phyloP scores from a whole-genome alignment of 2,888 invertebrate species.

The Drosophila rellima region DNA sequence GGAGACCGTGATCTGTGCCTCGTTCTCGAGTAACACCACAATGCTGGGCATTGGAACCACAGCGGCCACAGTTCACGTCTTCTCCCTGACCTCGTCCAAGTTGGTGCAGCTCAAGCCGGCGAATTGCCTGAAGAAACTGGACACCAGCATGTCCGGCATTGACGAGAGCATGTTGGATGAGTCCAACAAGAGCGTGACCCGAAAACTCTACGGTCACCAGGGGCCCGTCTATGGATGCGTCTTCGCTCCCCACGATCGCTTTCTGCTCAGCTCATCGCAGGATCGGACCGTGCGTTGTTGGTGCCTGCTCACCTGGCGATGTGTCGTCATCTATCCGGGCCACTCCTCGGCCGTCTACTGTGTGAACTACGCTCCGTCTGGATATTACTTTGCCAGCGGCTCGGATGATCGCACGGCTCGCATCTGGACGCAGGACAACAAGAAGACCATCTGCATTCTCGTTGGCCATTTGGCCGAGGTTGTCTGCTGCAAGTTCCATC shows the following conservation, averaged over 20 bases:
- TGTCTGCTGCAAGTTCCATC: conserved; percentile 58
- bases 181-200: conserved; percentile 6
- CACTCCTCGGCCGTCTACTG: conserved; percentile 48
- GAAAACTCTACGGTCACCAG: conserved; percentile 55
- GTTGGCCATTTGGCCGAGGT: conserved; percentile 58
- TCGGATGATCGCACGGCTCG: conserved; percentile 64
- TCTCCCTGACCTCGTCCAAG: conserved; percentile 49
- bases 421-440: conserved; percentile 59
- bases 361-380: conserved; percentile 57
- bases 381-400: conserved; percentile 57
- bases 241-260: conserved; percentile 56
- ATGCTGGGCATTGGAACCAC: conserved; percentile 61
- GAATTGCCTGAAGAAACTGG: conserved; percentile 19
- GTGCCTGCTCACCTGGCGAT: conserved; percentile 66
- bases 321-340: conserved; percentile 64
- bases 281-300: conserved; percentile 62
- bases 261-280: conserved; percentile 55
- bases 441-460: conserved; percentile 40
- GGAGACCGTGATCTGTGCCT: conserved; percentile 50
- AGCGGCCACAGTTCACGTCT: conserved; percentile 42
- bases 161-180: conserved; percentile 54
- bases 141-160: conserved; percentile 46
- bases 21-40: conserved; percentile 45
- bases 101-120: conserved; percentile 57
- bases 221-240: conserved; percentile 47